A percentile compares a stretch with the other conserved stretches of the same genome.
These are phyloP conservation scores for Eospalax fontanierii DNA, from an alignment of 2,797 vertebrate species.

Conservation along the genomic window DNA sequence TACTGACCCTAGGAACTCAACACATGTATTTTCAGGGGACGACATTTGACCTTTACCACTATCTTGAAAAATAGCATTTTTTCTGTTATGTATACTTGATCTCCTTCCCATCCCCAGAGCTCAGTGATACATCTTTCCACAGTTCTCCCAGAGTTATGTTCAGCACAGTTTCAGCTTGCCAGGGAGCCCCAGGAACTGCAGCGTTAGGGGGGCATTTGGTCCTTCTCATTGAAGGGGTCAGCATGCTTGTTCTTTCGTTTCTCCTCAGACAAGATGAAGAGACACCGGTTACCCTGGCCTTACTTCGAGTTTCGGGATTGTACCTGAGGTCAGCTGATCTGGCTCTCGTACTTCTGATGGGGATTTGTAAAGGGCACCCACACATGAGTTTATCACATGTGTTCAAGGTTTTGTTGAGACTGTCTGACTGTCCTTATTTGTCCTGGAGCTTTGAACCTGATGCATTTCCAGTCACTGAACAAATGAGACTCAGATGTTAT, in stretches of 20 bases:
- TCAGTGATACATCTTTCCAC: not conserved
- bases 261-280: not conserved
- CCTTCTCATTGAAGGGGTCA: not conserved
- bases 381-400: not conserved
- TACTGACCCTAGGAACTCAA: not conserved
- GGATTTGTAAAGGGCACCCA: not conserved
- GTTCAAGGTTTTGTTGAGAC: constrained; percentile 19
- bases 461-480: not conserved
- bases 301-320: not conserved
- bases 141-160: not conserved
- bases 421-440: not conserved
- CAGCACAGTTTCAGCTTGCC: not conserved
- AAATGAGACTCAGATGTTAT: not conserved
- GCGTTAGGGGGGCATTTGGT: not conserved
- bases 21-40: not conserved
- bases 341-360: not conserved
- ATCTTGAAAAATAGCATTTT: constrained; percentile 13
- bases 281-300: not conserved
- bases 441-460: not conserved
- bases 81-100: not conserved
- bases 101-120: not conserved
- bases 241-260: not conserved
- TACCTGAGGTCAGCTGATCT: not conserved
- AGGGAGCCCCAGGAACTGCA: not conserved
- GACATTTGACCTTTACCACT: not conserved